Percentiles rank a stretch among this genome's conserved stretches.
These are phyloP conservation scores for Macropodus opercularis DNA, from an alignment of 2,797 vertebrate species.

Conservation along the genomic window DNA sequence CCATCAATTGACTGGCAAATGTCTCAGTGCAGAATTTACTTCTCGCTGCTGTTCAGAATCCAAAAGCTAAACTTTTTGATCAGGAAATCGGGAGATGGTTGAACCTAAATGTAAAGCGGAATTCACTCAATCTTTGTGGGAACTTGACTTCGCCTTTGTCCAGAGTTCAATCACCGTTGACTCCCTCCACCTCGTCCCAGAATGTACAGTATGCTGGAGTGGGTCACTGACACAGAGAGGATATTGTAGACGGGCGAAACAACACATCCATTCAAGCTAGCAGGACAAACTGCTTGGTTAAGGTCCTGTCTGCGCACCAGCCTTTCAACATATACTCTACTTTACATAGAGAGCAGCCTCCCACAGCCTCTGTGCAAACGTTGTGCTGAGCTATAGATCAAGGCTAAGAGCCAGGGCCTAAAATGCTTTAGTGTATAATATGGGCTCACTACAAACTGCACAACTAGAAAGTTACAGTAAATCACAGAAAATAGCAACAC, in stretches of 20 bases:
- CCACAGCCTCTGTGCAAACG: slow-evolving; percentile 54
- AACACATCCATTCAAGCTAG: slow-evolving; percentile 57
- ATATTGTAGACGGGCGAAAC: slow-evolving; percentile 52
- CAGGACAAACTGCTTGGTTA: slow-evolving; percentile 61
- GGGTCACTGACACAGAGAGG: slow-evolving; percentile 49
- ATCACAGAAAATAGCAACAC: too few species aligned
- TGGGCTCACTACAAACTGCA: not conserved
- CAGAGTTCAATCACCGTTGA: slow-evolving; percentile 13
- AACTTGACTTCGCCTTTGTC: slow-evolving; percentile 22
- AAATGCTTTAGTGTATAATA: not conserved
- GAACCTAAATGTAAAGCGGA: too few species aligned
- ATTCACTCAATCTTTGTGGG: not conserved
- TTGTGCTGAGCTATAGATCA: slow-evolving; percentile 1
- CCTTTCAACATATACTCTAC: slow-evolving; percentile 58
- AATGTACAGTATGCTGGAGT: slow-evolving; percentile 58
- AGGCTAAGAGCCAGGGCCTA: slow-evolving; percentile 1
- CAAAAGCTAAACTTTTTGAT: too few species aligned
- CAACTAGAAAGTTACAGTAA: not conserved
- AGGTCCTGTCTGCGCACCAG: slow-evolving; percentile 46
- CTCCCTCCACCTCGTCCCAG: slow-evolving; percentile 55
- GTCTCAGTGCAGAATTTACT: slow-evolving; percentile 14
- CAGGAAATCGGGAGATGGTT: too few species aligned
- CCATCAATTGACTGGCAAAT: slow-evolving; percentile 12
- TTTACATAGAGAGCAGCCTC: slow-evolving; percentile 36
- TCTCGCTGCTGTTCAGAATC: too few species aligned